Base-by-base conservation (phyloP, 2,797 vertebrate species). In the Sebastes melanostomus region DNA sequence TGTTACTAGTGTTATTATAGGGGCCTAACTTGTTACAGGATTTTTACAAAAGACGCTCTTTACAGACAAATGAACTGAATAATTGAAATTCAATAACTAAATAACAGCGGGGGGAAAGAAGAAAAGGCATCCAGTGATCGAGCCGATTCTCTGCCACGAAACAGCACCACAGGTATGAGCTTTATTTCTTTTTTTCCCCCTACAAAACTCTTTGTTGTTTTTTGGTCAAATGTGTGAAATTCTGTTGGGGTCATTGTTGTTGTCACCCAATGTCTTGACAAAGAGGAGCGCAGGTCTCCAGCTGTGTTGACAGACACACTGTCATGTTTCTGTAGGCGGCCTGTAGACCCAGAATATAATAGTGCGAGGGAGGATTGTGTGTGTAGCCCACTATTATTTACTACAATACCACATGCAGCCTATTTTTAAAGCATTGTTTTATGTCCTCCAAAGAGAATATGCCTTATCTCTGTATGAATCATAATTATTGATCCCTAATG, bases 151-250 rank as follows among this genome's bases (percentile, higher is more conserved):
- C 66, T 84, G 58, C 81, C 88, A 87, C 88, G 80, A 91, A 91
- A 68, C 86, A 91, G 88, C 89, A 93, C 89, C 91, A 92, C 91
- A 94, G 94, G 92, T 94, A 93, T 52, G 88, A 67, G 50, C 50
- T 52, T 75, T 72, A 1, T 20, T 6, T 2, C 3, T 27, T 65
- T 38, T 20, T 20, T 27, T 2, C 8, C 10, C 13, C 9, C 13
- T 22, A 29, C 16, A 54, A 6, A 75, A 84, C 79, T 82, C 59
- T 72, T 69, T 81, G 14, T 72, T 72, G 46, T 30, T 62, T 24
- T 79, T 24, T 29, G 59, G 18, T 75, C n/a, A 59, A 55, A 81
- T 42, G 66, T 78, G 83, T 78, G 16, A 81, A 85, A 89, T 87
- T 54, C 54, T 59, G 68, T 65, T 75, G 77, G 20, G 82, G 85